These are phyloP conservation scores for Lamellibrachia columna DNA, from an alignment of 2,888 invertebrate species.

Conservation along the genomic window DNA sequence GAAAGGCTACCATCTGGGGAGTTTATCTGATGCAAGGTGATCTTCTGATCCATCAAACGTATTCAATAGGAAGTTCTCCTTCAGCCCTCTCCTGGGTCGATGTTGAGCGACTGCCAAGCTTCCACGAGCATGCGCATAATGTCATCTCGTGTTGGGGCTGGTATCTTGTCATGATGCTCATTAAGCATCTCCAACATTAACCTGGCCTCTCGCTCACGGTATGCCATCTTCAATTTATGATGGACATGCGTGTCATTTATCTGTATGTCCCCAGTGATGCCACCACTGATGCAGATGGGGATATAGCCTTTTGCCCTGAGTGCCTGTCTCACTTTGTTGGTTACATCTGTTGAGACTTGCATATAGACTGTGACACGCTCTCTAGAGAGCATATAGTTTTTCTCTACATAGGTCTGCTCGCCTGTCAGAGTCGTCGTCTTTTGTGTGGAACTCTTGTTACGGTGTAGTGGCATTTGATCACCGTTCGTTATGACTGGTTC, in stretches of 20 bases:
- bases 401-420: background rate
- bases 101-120: background rate
- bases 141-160: background rate
- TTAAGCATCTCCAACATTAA: too few species aligned
- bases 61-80: background rate
- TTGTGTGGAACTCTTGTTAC: background rate
- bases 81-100: background rate
- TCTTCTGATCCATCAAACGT: background rate
- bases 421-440: background rate
- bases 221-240: too few species aligned
- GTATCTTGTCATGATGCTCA: background rate
- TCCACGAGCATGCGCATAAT: background rate
- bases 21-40: background rate
- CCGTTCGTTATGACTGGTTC: background rate
- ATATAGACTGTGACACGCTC: background rate
- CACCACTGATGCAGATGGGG: too few species aligned
- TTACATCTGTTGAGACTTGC: background rate
- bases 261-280: too few species aligned
- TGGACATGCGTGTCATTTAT: too few species aligned
- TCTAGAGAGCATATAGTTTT: background rate
- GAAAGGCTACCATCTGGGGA: background rate
- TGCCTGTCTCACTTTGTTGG: background rate
- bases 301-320: background rate
- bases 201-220: too few species aligned
- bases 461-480: background rate